phyloP scores from a whole-genome alignment of 2,888 invertebrate genomes.

The Erebia ligea region DNA sequence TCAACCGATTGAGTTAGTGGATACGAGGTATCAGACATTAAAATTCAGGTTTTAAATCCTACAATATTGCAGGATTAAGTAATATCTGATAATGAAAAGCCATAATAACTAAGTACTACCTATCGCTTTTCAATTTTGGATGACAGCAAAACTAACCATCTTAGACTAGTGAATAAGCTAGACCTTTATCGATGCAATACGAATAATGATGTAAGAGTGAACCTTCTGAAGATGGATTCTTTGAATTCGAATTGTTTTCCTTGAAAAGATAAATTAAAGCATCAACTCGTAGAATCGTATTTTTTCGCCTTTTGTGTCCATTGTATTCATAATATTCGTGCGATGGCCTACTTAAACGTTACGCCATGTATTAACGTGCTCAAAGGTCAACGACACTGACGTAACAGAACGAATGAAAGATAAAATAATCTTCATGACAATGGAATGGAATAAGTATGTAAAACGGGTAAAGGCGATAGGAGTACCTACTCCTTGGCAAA shows the following conservation, averaged over 20 bases:
- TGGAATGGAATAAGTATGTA: not conserved
- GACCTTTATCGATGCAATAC: not conserved
- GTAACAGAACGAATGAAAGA: slow-evolving; percentile 7
- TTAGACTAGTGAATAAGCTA: not conserved
- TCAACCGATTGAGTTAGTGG: too few species aligned
- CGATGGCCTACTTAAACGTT: slow-evolving; percentile 11
- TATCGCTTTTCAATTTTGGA: too few species aligned
- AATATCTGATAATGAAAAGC: too few species aligned
- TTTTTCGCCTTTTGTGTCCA: slow-evolving; percentile 13
- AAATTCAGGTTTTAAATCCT: too few species aligned
- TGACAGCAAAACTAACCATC: not conserved
- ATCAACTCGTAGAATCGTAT: not conserved
- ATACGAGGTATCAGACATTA: too few species aligned
- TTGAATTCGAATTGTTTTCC: not conserved
- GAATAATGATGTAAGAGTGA: not conserved
- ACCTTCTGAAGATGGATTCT: not conserved
- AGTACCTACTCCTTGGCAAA: not conserved
- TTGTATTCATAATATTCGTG: slow-evolving; percentile 10
- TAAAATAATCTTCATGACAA: slow-evolving; percentile 1
- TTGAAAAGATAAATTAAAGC: not conserved
- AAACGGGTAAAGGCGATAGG: not conserved
- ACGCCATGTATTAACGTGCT: slow-evolving; percentile 12
- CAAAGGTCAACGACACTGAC: slow-evolving; percentile 19
- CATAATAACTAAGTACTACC: too few species aligned
- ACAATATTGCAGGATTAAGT: too few species aligned